A percentile compares a stretch with the other conserved stretches of the same genome.
These are phyloP conservation scores for Channallabes apus DNA, from an alignment of 2,797 vertebrate species.

Conservation along the genomic window DNA sequence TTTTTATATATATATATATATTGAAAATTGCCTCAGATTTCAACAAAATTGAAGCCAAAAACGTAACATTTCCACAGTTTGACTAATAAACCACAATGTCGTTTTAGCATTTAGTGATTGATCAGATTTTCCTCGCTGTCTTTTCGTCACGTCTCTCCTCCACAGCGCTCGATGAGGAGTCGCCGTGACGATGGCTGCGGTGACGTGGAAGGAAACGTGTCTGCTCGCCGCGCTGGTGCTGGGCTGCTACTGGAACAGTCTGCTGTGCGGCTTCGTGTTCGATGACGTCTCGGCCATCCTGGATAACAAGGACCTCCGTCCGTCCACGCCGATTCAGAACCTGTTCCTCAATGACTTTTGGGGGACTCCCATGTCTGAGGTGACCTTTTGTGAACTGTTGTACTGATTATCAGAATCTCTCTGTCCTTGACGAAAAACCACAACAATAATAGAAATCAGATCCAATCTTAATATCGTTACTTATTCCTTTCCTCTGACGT, in stretches of 20 bases:
- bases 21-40: neutral
- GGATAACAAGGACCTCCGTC: constrained; percentile 97
- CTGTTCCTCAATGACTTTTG: constrained; percentile 98
- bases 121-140: neutral
- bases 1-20: too few relatives aligned
- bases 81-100: too few relatives aligned
- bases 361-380: constrained; percentile 98
- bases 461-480: neutral
- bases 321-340: constrained; percentile 87
- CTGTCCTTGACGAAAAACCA: neutral
- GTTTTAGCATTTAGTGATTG: too few relatives aligned
- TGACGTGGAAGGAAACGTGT: constrained; percentile 87
- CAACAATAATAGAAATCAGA: neutral
- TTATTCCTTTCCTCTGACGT: neutral
- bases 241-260: constrained; percentile 96
- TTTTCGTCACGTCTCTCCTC: constrained; percentile 24
- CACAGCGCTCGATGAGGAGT: constrained; percentile 75
- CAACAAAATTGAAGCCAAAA: neutral
- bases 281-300: constrained; percentile 97
- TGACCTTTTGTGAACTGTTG: constrained; percentile 67
- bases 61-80: neutral
- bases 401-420: neutral
- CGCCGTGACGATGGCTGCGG: constrained; percentile 82
- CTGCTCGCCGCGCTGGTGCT: constrained; percentile 87
- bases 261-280: constrained; percentile 95